A percentile compares a stretch with the other conserved stretches of the same genome.
phyloP scores from a whole-genome alignment of 2,888 invertebrate species.

The Balanococcus diminutus region DNA sequence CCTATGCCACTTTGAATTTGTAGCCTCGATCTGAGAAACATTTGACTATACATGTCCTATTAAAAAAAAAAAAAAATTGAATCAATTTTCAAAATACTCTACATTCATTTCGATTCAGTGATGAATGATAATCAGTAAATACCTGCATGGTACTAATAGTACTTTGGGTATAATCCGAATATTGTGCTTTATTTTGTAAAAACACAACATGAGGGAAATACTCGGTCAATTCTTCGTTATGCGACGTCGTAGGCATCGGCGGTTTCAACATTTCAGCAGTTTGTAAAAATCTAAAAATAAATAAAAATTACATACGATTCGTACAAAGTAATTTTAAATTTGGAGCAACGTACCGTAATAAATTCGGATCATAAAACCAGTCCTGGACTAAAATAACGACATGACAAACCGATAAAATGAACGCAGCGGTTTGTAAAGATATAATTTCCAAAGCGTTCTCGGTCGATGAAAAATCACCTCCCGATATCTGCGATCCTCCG shows the following conservation, averaged over 20 bases:
- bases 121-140: not conserved
- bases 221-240: constrained; percentile 73
- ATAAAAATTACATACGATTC: not conserved
- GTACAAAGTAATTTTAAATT: constrained; percentile 57
- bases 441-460: constrained; percentile 72
- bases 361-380: constrained; percentile 84
- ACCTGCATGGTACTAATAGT: constrained; percentile 69
- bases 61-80: constrained; percentile 57
- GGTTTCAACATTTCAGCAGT: constrained; percentile 88
- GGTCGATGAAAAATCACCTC: constrained; percentile 66
- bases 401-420: constrained; percentile 88
- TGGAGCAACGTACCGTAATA: constrained; percentile 67
- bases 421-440: constrained; percentile 80
- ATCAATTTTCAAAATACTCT: not conserved
- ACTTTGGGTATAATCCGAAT: constrained; percentile 73
- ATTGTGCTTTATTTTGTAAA: constrained; percentile 79
- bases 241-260: constrained; percentile 69
- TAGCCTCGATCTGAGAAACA: constrained; percentile 71
- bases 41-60: constrained; percentile 63
- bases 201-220: constrained; percentile 83
- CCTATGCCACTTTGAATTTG: constrained; percentile 73
- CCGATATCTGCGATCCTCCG: constrained; percentile 59
- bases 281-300: constrained; percentile 71
- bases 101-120: not conserved
- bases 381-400: constrained; percentile 87